Evolutionary conservation across 2,797 vertebrate genomes (phyloP).

Genomic region (Salarias fasciatus): DNA sequence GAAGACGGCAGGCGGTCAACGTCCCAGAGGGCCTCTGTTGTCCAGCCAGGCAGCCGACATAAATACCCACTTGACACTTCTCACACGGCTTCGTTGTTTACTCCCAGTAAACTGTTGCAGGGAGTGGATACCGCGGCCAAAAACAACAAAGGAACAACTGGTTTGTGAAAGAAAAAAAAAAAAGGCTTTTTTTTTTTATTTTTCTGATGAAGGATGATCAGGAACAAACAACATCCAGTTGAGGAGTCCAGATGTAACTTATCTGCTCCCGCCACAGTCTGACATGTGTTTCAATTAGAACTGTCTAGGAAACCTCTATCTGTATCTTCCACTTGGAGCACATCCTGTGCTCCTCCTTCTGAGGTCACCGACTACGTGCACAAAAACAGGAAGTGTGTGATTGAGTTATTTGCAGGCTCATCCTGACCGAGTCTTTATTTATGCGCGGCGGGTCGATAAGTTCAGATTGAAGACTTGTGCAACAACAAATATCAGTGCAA

Average conservation of each 20-base stretch:
- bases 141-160: neutral
- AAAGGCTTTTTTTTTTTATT: no score
- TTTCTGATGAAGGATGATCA: slow-evolving; percentile 7
- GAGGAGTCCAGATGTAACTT: slow-evolving; percentile 53
- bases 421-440: slow-evolving; percentile 66
- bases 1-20: no score
- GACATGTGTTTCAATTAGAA: slow-evolving; percentile 57
- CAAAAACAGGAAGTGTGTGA: slow-evolving; percentile 80
- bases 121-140: neutral
- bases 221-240: slow-evolving; percentile 32
- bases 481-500: slow-evolving; percentile 20
- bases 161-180: neutral
- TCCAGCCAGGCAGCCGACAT: slow-evolving; percentile 1
- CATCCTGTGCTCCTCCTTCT: slow-evolving; percentile 78
- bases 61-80: slow-evolving; percentile 16
- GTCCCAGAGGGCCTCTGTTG: no score
- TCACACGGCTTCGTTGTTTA: slow-evolving; percentile 26
- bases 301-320: slow-evolving; percentile 76
- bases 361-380: slow-evolving; percentile 74
- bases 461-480: slow-evolving; percentile 32
- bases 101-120: slow-evolving; percentile 18
- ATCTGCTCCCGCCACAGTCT: slow-evolving; percentile 39
- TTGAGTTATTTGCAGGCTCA: slow-evolving; percentile 74
- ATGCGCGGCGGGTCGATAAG: slow-evolving; percentile 63
- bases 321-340: slow-evolving; percentile 70